Evolutionary conservation across 2,888 invertebrate genomes (phyloP).

Genomic region (Apodemia duryi): DNA sequence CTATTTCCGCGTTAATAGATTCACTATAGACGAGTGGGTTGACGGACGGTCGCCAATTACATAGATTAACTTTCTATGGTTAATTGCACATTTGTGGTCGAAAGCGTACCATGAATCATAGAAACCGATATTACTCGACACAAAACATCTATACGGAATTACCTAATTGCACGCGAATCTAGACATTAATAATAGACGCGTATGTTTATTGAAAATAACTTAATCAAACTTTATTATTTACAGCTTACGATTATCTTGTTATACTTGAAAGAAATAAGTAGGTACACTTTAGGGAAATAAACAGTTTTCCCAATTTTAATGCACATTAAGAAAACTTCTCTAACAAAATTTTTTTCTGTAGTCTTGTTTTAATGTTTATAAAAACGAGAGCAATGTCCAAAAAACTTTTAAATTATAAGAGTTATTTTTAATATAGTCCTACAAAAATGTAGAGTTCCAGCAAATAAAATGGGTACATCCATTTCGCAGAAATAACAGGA

Average conservation of each 20-base stretch:
- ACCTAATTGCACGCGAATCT: slow-evolving; percentile 28
- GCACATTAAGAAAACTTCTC: too few species aligned
- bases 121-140: slow-evolving; percentile 7
- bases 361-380: too few species aligned
- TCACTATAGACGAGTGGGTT: slow-evolving; percentile 53
- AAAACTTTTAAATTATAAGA: too few species aligned
- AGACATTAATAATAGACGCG: background rate
- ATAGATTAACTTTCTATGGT: slow-evolving; percentile 66
- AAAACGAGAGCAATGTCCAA: too few species aligned
- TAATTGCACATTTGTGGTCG: slow-evolving; percentile 52
- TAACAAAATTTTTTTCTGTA: too few species aligned
- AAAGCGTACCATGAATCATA: slow-evolving; percentile 46
- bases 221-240: background rate
- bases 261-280: too few species aligned
- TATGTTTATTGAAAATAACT: background rate
- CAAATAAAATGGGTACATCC: too few species aligned
- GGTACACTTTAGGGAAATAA: too few species aligned
- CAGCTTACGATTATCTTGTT: background rate
- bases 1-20: slow-evolving; percentile 50
- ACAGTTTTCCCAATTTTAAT: too few species aligned
- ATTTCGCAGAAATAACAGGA: too few species aligned
- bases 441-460: too few species aligned
- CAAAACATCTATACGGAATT: slow-evolving; percentile 18
- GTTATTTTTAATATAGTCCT: too few species aligned
- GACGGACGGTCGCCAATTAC: slow-evolving; percentile 59